Base-by-base conservation (phyloP, 2,888 invertebrate species). In the Erebia ligea region DNA sequence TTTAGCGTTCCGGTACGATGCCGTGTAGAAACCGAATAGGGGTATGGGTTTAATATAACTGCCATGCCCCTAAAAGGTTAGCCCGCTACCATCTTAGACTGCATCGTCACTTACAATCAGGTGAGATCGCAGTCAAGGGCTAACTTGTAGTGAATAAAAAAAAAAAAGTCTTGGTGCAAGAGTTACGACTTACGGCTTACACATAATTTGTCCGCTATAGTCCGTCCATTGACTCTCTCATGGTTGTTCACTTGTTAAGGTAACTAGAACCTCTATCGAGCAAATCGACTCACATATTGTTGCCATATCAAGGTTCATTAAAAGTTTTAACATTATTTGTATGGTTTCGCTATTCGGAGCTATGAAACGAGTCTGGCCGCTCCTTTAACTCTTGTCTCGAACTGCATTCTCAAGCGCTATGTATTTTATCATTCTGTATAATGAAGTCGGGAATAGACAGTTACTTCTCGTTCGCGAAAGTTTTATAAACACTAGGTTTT, bases 391-490 rank as follows among this genome's bases (percentile, higher is more conserved):
- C 59, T 42, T 59, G 59, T 59, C 10, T 42, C 59, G 42, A 40
- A 17, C 59, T 6, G 40, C 59, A 59, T 59, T 59, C 59, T 17
- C 59, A 42, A 59, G 59, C 42, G 42, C 42, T n/a, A 4, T 59
- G 40, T 59, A 59, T 59, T 59, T 59, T 42, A 42, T 58, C 58
- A 58, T 59, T 59, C 59, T 59, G 17, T 17, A n/a, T n/a, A 42
- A 9, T 17, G 4, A 11, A 10, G 59, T 42, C 5, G 9, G 17
- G 10, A 1, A 10, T 42, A 59, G 9, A 42, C 10, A 11, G 17
- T 59, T 17, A 10, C 15, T 25, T 34, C 10, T 21, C 21, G 21
- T 17, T 13, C 13, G 21, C 8, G 58, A 59, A 58, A 59, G 58
- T 40, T 25, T 57, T 9, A 59, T 34, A 40, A 59, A 34, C 58